Evolutionary conservation across 1,140 invertebrate genomes (phyloP).

Genomic region (Reticulitermes speratus): DNA sequence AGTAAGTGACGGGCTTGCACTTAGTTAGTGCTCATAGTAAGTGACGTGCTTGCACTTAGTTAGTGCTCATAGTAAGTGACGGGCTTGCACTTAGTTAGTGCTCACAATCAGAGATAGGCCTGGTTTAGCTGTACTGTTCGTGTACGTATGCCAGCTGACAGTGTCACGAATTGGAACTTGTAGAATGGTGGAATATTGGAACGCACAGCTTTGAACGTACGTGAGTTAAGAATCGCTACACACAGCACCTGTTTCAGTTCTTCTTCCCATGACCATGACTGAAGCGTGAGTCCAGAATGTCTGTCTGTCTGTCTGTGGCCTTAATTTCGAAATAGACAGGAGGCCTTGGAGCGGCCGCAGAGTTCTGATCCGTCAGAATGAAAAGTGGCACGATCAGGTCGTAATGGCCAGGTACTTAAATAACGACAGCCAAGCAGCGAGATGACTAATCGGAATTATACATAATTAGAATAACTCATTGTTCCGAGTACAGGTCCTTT

Average conservation of each 20-base stretch:
- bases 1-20: too few species aligned
- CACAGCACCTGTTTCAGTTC: background rate
- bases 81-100: too few species aligned
- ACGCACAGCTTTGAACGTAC: too few species aligned
- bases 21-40: too few species aligned
- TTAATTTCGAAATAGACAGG: background rate
- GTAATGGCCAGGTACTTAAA: background rate
- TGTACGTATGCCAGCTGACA: too few species aligned
- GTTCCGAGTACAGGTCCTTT: background rate
- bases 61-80: too few species aligned
- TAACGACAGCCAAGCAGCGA: background rate
- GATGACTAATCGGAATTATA: background rate
- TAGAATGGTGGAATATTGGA: too few species aligned
- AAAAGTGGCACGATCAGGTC: background rate
- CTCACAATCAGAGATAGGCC: too few species aligned
- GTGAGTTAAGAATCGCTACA: too few species aligned
- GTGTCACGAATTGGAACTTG: too few species aligned
- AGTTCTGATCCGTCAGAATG: background rate
- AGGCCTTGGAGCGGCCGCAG: background rate
- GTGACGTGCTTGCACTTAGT: too few species aligned
- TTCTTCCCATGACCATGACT: background rate
- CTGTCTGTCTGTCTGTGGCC: background rate
- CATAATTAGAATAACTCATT: slow-evolving; percentile 14
- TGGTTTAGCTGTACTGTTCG: too few species aligned
- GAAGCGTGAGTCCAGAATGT: background rate